Conservation (phyloP, 2,888 invertebrate species). For the Tetrapedia diversipes region DNA sequence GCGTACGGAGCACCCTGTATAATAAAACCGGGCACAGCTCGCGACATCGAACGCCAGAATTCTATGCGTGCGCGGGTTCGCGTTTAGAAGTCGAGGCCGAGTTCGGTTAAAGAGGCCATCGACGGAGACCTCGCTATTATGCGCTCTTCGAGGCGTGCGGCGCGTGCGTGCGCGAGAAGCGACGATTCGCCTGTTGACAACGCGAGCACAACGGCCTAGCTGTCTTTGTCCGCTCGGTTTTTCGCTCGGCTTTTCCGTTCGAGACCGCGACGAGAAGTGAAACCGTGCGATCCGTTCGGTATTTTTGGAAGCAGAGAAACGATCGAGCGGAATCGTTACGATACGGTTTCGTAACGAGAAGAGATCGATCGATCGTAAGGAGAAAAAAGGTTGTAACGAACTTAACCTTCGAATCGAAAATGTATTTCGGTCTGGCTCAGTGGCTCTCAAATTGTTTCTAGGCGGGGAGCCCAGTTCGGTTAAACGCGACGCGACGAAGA, state of each 20-base stretch:
- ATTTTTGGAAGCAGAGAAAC: too few species aligned
- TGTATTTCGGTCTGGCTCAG: too few species aligned
- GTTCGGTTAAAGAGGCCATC: constrained; percentile 55
- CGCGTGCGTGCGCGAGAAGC: constrained; percentile 38
- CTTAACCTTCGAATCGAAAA: too few species aligned
- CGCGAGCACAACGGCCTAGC: constrained; percentile 8
- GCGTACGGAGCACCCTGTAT: constrained; percentile 2
- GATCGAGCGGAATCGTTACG: too few species aligned
- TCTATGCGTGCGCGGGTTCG: constrained; percentile 45
- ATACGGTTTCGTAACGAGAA: too few species aligned
- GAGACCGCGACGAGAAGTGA: background rate
- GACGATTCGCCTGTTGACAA: constrained; percentile 53
- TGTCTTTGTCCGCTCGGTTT: constrained; percentile 16
- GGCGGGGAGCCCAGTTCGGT: too few species aligned
- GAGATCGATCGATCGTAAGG: too few species aligned
- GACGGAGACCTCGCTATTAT: constrained; percentile 48
- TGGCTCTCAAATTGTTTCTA: too few species aligned
- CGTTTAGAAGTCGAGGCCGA: constrained; percentile 51
- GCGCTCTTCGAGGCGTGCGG: constrained; percentile 31
- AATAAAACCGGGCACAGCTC: background rate
- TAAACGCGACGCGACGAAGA: too few species aligned
- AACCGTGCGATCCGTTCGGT: background rate
- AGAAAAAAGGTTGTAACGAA: too few species aligned
- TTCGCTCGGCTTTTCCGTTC: background rate
- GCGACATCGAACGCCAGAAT: constrained; percentile 47